These are phyloP conservation scores for Caenorhabditis sulstoni DNA, from an alignment of 2,888 invertebrate species.

Conservation along the genomic window DNA sequence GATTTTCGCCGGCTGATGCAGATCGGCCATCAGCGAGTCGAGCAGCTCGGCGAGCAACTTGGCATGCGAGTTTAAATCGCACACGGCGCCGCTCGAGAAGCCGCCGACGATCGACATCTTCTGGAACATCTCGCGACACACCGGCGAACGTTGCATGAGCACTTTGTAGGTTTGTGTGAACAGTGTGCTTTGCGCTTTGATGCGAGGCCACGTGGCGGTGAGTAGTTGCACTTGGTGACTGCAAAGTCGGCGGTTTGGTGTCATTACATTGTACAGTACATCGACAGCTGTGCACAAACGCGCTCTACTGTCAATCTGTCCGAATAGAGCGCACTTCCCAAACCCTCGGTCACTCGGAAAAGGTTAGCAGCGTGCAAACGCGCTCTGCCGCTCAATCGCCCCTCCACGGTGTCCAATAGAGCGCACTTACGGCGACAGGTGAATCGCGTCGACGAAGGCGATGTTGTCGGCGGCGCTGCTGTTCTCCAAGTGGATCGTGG, in stretches of 20 bases:
- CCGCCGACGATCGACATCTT: conserved; percentile 79
- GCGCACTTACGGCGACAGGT: conserved; percentile 49
- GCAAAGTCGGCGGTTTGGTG: conserved; percentile 42
- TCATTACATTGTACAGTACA: not conserved
- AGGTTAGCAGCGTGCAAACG: too few relatives aligned
- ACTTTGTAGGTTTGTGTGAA: conserved; percentile 75
- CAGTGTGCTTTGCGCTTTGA: conserved; percentile 65
- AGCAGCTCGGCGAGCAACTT: conserved; percentile 73
- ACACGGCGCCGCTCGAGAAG: conserved; percentile 70
- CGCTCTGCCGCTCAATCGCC: too few relatives aligned
- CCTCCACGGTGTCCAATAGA: too few relatives aligned
- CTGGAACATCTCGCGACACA: conserved; percentile 77
- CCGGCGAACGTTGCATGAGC: conserved; percentile 65
- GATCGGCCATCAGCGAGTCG: conserved; percentile 73
- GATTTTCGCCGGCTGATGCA: conserved; percentile 73
- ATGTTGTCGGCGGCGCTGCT: conserved; percentile 50
- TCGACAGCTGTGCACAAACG: too few relatives aligned
- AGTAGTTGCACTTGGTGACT: conserved; percentile 77
- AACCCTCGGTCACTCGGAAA: too few relatives aligned
- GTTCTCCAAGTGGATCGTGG: conserved; percentile 59
- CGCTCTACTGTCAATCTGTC: too few relatives aligned
- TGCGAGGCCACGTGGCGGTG: conserved; percentile 75
- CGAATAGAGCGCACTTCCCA: conserved; percentile 4
- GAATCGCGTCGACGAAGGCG: conserved; percentile 55
- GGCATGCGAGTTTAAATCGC: conserved; percentile 73